phyloP scores from a whole-genome alignment of 2,888 invertebrate species.

The Agonopterix subpropinquella region DNA sequence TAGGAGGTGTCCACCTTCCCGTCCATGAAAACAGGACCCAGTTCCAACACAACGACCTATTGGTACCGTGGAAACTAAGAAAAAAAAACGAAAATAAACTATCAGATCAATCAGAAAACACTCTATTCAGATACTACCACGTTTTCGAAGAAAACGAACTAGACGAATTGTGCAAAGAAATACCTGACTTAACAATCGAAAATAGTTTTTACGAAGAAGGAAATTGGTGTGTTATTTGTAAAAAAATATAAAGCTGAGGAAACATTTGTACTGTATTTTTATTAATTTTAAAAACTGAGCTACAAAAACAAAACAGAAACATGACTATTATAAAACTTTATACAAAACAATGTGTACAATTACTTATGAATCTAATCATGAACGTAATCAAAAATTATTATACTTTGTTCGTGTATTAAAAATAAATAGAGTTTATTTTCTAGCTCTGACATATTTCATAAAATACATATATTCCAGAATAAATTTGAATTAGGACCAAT shows the following conservation, averaged over 20 bases:
- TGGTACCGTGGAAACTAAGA: conserved; percentile 96
- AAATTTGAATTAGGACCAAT: no score
- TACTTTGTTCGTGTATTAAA: no score
- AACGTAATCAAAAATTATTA: no score
- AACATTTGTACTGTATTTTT: conserved; percentile 44
- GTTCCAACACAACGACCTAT: conserved; percentile 91
- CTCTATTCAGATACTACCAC: conserved; percentile 92
- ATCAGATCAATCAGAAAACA: conserved; percentile 51
- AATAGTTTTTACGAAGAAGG: conserved; percentile 95
- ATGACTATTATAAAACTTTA: conserved; percentile 32
- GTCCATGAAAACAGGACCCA: conserved; percentile 94
- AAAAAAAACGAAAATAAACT: conserved; percentile 36
- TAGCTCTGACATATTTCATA: no score
- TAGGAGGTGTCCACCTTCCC: conserved; percentile 72
- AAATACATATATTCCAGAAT: no score
- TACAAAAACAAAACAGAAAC: conserved; percentile 43
- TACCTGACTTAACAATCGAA: conserved; percentile 72
- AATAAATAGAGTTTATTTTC: no score
- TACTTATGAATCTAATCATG: conserved; percentile 5
- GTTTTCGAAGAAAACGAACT: conserved; percentile 92
- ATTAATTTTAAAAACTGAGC: conserved; percentile 35
- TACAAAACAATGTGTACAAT: conserved; percentile 28
- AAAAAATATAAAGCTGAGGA: conserved; percentile 68
- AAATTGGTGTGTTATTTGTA: conserved; percentile 93
- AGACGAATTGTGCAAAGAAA: conserved; percentile 76